These are phyloP conservation scores for Trichonephila clavata DNA, from an alignment of 1,140 invertebrate genomes.

Conservation along the genomic window DNA sequence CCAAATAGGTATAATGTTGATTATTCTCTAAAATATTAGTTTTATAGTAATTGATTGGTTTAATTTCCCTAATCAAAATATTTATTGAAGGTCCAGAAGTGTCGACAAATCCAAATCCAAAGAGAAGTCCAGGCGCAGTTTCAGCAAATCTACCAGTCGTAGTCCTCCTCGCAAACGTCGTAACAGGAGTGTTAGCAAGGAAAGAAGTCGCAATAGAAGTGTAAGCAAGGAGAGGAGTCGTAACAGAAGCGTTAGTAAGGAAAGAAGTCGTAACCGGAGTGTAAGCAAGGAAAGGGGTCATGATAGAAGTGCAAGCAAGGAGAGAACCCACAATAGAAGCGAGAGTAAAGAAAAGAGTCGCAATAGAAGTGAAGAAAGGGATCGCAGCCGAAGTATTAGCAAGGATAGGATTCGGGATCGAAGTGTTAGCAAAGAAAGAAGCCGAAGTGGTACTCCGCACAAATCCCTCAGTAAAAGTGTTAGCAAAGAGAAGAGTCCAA, in stretches of 20 bases:
- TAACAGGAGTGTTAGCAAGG: background rate
- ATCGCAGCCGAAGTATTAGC: background rate
- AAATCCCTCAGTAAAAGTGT: slow-evolving; percentile 4
- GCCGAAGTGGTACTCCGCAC: background rate
- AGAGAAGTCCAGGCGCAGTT: slow-evolving; percentile 33
- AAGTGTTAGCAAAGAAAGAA: background rate
- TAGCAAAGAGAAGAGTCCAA: slow-evolving; percentile 5
- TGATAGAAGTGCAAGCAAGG: background rate
- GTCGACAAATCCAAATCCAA: slow-evolving; percentile 33
- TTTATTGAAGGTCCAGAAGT: background rate
- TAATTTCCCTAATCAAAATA: background rate
- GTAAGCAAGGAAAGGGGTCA: background rate
- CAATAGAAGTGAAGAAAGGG: background rate
- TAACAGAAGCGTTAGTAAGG: background rate
- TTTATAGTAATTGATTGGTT: too few relatives aligned
- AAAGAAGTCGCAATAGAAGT: background rate
- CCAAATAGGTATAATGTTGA: too few relatives aligned
- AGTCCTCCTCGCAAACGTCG: slow-evolving; percentile 38
- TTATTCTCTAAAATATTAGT: too few relatives aligned
- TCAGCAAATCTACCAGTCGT: slow-evolving; percentile 53
- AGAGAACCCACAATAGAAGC: background rate
- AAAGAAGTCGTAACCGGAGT: background rate
- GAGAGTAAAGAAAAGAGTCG: background rate
- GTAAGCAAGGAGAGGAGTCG: background rate
- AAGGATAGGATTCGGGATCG: background rate